Percentiles rank a stretch among this genome's conserved stretches.
These are phyloP conservation scores for Corynorhinus townsendii DNA, from an alignment of 2,113 vertebrate genomes.

Conservation along the genomic window DNA sequence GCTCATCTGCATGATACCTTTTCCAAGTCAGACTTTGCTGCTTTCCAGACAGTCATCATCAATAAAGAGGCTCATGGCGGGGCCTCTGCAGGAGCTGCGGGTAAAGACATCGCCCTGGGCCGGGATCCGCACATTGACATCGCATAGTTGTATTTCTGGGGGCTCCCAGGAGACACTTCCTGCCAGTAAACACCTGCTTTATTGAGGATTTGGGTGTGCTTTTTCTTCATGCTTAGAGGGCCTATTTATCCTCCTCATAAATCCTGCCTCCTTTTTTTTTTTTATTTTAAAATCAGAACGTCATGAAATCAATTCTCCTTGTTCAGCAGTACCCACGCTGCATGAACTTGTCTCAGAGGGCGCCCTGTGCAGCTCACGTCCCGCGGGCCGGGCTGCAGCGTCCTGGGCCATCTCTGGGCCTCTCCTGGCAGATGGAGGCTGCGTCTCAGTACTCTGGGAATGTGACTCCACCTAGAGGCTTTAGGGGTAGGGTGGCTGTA, in stretches of 20 bases:
- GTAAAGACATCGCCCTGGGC: slow-evolving; percentile 52
- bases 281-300: slow-evolving; percentile 34
- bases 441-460: background rate
- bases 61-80: slow-evolving; percentile 55
- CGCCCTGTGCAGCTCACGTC: rapidly evolving
- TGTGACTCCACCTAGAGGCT: slow-evolving; percentile 69
- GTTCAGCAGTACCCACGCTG: background rate
- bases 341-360: background rate
- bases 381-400: rapidly evolving
- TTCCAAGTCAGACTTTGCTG: slow-evolving; percentile 55
- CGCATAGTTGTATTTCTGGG: slow-evolving; percentile 63
- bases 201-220: slow-evolving; percentile 63
- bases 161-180: slow-evolving; percentile 61
- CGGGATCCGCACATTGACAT: slow-evolving; percentile 53
- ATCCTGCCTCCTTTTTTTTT: slow-evolving; percentile 52
- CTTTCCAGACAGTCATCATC: slow-evolving; percentile 66
- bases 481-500: slow-evolving; percentile 39
- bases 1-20: slow-evolving; percentile 64
- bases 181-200: slow-evolving; percentile 73
- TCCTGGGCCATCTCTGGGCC: background rate
- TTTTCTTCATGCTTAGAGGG: background rate
- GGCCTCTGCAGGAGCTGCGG: background rate
- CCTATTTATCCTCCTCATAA: slow-evolving; percentile 67
- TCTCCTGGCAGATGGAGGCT: background rate
- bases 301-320: background rate